Percentiles rank a stretch among this genome's conserved stretches.
Evolutionary conservation across 1,140 invertebrate species (phyloP).

Genomic region (Mesaphorura yosii): DNA sequence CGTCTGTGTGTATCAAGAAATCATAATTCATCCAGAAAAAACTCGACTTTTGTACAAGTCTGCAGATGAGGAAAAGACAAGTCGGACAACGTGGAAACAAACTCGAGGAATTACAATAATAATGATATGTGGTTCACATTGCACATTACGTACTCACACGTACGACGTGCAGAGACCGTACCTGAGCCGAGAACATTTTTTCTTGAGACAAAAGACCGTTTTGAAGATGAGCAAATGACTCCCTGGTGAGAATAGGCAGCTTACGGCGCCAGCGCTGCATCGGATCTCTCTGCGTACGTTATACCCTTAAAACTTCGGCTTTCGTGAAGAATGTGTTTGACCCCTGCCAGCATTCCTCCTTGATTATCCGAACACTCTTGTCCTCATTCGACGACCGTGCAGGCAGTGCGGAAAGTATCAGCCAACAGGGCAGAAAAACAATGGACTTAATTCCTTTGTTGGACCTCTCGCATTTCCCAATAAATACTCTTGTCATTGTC

Average conservation of each 20-base stretch:
- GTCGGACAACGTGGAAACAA: constrained; percentile 22
- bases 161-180: no score
- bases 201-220: constrained; percentile 32
- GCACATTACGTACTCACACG: constrained; percentile 29
- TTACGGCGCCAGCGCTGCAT: constrained; percentile 30
- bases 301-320: constrained; percentile 7
- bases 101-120: constrained; percentile 31
- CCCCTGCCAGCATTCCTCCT: constrained; percentile 30
- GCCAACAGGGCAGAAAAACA: no score
- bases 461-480: neutral
- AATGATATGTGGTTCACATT: constrained; percentile 30
- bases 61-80: neutral
- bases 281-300: constrained; percentile 21
- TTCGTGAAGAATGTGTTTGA: constrained; percentile 27
- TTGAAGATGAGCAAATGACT: constrained; percentile 31
- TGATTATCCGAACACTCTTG: constrained; percentile 18
- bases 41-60: neutral
- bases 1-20: constrained; percentile 10
- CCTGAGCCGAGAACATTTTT: no score
- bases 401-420: constrained; percentile 6
- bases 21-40: constrained; percentile 14
- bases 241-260: constrained; percentile 30
- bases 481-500: neutral
- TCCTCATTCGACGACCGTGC: neutral
- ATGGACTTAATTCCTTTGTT: no score